Conservation (phyloP, 2,797 vertebrate genomes). For the Microctenopoma steveboyesi region DNA sequence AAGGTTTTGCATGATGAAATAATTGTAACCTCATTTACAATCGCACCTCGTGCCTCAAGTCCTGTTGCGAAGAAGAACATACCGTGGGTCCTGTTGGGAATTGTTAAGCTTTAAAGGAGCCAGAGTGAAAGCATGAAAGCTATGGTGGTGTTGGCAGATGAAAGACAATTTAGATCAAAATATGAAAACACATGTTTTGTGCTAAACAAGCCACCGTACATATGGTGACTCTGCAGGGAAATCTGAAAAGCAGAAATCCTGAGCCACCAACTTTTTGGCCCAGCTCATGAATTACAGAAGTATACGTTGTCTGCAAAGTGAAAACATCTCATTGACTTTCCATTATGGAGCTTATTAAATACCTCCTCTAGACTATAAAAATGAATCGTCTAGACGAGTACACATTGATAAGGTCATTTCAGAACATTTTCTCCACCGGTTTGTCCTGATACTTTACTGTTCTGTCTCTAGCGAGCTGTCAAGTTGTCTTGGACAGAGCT, state of each 20-base stretch:
- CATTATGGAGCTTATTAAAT: neutral
- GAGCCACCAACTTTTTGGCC: neutral
- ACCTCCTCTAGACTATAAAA: too few relatives aligned
- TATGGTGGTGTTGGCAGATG: constrained; percentile 10
- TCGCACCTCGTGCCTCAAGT: constrained; percentile 24
- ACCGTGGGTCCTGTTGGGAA: constrained; percentile 31
- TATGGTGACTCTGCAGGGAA: constrained; percentile 14
- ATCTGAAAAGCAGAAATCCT: neutral
- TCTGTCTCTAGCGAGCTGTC: neutral
- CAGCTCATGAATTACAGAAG: neutral
- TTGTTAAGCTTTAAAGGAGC: constrained; percentile 39
- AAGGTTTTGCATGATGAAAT: constrained; percentile 63
- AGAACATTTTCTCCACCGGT: neutral
- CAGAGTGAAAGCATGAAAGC: constrained; percentile 41
- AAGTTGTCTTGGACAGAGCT: constrained; percentile 8
- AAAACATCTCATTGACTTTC: neutral
- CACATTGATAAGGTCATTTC: neutral
- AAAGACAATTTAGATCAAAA: constrained; percentile 2
- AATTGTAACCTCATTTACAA: constrained; percentile 59
- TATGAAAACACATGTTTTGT: neutral
- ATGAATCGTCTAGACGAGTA: neutral
- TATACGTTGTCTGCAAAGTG: too few relatives aligned
- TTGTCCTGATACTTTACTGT: constrained; percentile 8
- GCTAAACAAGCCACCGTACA: constrained; percentile 25
- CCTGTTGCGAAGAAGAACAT: constrained; percentile 22